Conservation (phyloP, 2,888 invertebrate genomes). For the Zaprionus bogoriensis region DNA sequence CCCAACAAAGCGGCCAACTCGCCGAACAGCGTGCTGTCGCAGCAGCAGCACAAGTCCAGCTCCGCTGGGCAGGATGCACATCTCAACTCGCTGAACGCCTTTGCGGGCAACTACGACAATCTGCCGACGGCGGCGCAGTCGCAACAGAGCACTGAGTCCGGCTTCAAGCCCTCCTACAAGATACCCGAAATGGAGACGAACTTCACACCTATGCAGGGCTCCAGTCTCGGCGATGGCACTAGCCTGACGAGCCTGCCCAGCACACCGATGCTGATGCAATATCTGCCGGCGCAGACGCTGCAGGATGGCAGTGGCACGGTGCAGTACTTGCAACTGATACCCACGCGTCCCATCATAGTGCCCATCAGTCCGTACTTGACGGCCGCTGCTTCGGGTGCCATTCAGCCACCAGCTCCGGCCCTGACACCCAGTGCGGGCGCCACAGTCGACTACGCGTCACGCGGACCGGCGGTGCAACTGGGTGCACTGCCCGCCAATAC, state of each 20-base stretch:
- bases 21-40: slow-evolving; percentile 38
- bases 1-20: slow-evolving; percentile 63
- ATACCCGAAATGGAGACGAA: slow-evolving; percentile 80
- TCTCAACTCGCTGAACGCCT: slow-evolving; percentile 79
- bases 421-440: slow-evolving; percentile 23
- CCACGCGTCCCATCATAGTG: slow-evolving; percentile 81
- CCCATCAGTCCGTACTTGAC: slow-evolving; percentile 80
- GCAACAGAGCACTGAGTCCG: slow-evolving; percentile 12
- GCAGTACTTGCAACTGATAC: slow-evolving; percentile 82
- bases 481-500: slow-evolving; percentile 49
- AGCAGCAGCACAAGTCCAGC: slow-evolving; percentile 36
- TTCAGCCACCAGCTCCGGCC: slow-evolving; percentile 8
- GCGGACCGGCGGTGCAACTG: slow-evolving; percentile 47
- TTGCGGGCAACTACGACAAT: slow-evolving; percentile 77
- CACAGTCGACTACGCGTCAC: slow-evolving; percentile 53
- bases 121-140: slow-evolving; percentile 29
- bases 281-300: slow-evolving; percentile 76
- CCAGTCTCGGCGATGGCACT: slow-evolving; percentile 14
- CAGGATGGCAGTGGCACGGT: slow-evolving; percentile 76
- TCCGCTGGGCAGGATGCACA: slow-evolving; percentile 68
- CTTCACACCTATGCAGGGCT: slow-evolving; percentile 78
- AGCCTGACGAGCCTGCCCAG: slow-evolving; percentile 45
- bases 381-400: neutral
- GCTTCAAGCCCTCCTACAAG: slow-evolving; percentile 77
- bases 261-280: slow-evolving; percentile 82